Base-by-base conservation (phyloP, 1,140 invertebrate species). In the Cyrtorhinus lividipennis region DNA sequence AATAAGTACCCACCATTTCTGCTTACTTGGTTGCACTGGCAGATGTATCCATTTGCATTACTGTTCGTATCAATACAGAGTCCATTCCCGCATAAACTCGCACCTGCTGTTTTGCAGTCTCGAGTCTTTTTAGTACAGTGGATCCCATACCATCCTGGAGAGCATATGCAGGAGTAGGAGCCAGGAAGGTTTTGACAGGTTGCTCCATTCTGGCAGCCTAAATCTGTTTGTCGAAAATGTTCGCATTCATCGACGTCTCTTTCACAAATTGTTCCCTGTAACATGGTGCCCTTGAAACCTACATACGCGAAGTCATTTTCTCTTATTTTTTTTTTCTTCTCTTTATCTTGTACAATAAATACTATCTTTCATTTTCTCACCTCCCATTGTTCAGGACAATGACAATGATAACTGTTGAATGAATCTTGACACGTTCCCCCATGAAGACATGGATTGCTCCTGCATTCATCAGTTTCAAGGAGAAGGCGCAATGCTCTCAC, bases 131-230 rank as follows among this genome's bases (percentile, higher is more conserved):
- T 79, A 0, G 83, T 87, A 72, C 92, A 95, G 69, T 90, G 87
- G 45, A 90, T 70, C 1, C 93, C 93, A 72, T 80, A 83, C 82
- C 83, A 94, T 46, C 87, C 85, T 1, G 80, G 44, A 53, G 78
- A 68, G 73, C 92, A 95, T 5, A 76, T 66, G 72, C 93, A 96
- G 82, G 81, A 79, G 72, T 87, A 95, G n/a, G 80, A 77, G 56
- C 92, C 92, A 26, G 77, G 78, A 48, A 75, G 80, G 73, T 97
- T 95, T 3, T 83, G 73, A 70, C 92, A 96, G 3, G 83, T 88
- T 0, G 86, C 92, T 18, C 87, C 88, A 73, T 96, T 95, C 76
- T 96, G 92, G 74, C 94, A 97, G 2, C 92, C 93, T n/a, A 92
- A 75, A 70, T 90, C 88, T 0, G 91, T 94, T 18, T 90, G 89